Percentiles rank a stretch among this genome's conserved stretches.
Conservation (phyloP, 2,888 invertebrate species). For the Rapana venosa region DNA sequence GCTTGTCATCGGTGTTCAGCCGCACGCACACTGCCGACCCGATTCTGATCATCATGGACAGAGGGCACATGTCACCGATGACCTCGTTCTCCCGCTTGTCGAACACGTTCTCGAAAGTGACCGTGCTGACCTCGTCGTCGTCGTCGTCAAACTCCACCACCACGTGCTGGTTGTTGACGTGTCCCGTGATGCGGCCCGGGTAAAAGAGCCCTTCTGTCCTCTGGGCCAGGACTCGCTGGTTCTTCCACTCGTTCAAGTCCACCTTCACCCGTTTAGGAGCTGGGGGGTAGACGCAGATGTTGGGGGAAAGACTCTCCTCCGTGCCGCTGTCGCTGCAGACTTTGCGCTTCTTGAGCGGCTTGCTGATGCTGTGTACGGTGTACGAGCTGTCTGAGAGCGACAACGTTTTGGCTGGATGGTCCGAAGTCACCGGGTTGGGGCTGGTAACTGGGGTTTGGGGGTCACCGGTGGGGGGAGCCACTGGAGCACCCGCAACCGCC, state of each 20-base stretch:
- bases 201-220: constrained; percentile 85
- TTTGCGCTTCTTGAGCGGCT: constrained; percentile 95
- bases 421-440: neutral
- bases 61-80: constrained; percentile 94
- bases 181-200: constrained; percentile 89
- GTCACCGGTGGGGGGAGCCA: constrained; percentile 28
- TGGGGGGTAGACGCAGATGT: neutral
- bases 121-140: constrained; percentile 82
- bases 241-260: constrained; percentile 95
- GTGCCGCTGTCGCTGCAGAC: constrained; percentile 62
- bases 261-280: constrained; percentile 77
- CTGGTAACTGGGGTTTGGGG: neutral
- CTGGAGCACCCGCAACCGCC: constrained; percentile 10
- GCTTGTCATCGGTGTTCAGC: constrained; percentile 81
- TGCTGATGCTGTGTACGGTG: constrained; percentile 78
- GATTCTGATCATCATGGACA: constrained; percentile 86
- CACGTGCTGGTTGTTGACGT: constrained; percentile 82
- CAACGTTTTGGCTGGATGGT: neutral
- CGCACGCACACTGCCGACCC: constrained; percentile 88
- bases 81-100: constrained; percentile 90
- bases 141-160: constrained; percentile 90
- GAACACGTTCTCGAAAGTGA: constrained; percentile 85
- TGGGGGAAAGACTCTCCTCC: neutral
- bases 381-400: neutral
- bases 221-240: constrained; percentile 93